Evolutionary conservation across 2,888 invertebrate genomes (phyloP).

Genomic region (Chelonus formosanus): DNA sequence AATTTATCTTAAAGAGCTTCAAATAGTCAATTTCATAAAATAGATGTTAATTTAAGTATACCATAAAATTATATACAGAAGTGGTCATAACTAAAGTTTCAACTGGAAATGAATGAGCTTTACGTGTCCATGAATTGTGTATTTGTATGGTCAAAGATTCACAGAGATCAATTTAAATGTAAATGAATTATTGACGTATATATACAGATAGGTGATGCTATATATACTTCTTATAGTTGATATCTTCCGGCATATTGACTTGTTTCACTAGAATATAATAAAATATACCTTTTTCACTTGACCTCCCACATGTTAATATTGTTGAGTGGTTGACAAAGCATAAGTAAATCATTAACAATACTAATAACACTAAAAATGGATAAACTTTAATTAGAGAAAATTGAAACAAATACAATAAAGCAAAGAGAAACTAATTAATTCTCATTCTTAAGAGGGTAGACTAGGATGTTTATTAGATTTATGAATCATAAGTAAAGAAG

Average conservation of each 20-base stretch:
- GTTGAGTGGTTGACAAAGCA: background rate
- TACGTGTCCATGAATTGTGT: constrained; percentile 9
- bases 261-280: no score
- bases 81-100: no score
- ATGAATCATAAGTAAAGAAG: background rate
- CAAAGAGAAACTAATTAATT: no score
- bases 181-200: constrained; percentile 26
- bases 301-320: no score
- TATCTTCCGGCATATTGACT: no score
- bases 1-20: background rate
- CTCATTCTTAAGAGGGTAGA: background rate
- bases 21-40: background rate
- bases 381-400: background rate
- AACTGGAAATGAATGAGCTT: no score
- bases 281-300: no score
- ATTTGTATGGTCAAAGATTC: constrained; percentile 22
- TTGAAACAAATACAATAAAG: no score
- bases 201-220: background rate
- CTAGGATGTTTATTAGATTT: constrained; percentile 7
- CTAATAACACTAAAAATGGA: background rate
- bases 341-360: background rate
- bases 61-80: no score
- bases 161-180: constrained; percentile 32
- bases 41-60: no score
- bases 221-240: no score